Percentiles rank a stretch among this genome's conserved stretches.
Evolutionary conservation across 2,797 vertebrate species (phyloP).

Genomic region (Galagoides demidoff): DNA sequence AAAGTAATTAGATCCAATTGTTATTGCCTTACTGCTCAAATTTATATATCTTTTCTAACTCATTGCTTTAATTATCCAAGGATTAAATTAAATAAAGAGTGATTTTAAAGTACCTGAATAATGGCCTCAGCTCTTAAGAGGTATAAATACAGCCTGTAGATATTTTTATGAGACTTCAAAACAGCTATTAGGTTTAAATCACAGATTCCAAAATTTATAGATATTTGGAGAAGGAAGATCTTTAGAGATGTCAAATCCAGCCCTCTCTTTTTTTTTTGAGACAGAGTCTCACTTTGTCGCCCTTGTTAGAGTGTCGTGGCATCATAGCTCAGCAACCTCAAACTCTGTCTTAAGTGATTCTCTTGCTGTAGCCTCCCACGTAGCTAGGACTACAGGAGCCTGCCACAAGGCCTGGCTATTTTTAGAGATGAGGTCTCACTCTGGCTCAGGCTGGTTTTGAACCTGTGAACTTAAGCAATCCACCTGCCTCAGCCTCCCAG

Average conservation of each 20-base stretch:
- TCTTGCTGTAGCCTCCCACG: too few species aligned
- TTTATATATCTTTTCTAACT: conserved; percentile 23
- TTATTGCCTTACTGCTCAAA: neutral
- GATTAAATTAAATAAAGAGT: conserved; percentile 45
- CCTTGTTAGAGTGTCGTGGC: too few species aligned
- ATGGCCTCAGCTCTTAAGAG: neutral
- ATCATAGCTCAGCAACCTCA: too few species aligned
- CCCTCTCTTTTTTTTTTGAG: too few species aligned
- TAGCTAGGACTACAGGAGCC: too few species aligned
- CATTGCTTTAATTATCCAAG: conserved; percentile 8
- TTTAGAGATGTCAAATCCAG: neutral
- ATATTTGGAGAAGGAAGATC: neutral
- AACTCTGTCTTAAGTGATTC: too few species aligned
- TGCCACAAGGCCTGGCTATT: too few species aligned
- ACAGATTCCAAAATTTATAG: conserved; percentile 4
- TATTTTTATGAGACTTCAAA: conserved; percentile 39
- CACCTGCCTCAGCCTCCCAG: too few species aligned
- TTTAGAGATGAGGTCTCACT: too few species aligned
- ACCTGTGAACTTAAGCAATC: too few species aligned
- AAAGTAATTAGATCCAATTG: neutral
- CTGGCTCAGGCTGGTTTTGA: too few species aligned
- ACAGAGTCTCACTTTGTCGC: too few species aligned
- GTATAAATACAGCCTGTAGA: neutral
- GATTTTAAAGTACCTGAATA: neutral
- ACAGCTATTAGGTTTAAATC: neutral